phyloP scores from a whole-genome alignment of 2,113 vertebrate genomes.

The Eleginops maclovinus region DNA sequence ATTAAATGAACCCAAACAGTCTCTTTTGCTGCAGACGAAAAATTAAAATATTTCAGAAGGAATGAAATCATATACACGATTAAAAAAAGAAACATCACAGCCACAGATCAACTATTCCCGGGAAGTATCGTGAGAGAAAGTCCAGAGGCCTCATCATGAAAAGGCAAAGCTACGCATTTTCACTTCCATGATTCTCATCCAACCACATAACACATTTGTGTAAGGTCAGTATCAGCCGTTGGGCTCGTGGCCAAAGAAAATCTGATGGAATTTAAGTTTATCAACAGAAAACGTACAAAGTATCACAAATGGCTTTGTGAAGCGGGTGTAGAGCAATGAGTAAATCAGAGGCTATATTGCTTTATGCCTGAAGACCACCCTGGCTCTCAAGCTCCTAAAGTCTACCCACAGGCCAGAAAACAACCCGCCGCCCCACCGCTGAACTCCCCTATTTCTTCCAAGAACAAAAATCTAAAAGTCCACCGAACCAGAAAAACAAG shows the following conservation, averaged over 20 bases:
- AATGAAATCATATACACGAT: constrained; percentile 55
- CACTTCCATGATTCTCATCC: constrained; percentile 70
- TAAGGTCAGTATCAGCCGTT: constrained; percentile 80
- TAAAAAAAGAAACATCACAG: constrained; percentile 47
- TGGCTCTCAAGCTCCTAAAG: constrained; percentile 71
- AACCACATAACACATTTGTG: constrained; percentile 74
- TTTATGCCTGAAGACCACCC: constrained; percentile 86
- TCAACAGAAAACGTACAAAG: constrained; percentile 86
- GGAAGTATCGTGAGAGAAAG: constrained; percentile 71
- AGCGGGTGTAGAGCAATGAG: constrained; percentile 60
- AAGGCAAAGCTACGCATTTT: constrained; percentile 78
- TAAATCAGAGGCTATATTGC: constrained; percentile 81
- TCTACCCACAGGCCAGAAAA: constrained; percentile 72
- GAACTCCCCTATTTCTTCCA: constrained; percentile 41
- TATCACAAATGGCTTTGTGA: constrained; percentile 80
- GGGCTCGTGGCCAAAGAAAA: constrained; percentile 87
- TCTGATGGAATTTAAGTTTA: constrained; percentile 86
- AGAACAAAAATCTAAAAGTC: constrained; percentile 50
- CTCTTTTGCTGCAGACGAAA: constrained; percentile 33
- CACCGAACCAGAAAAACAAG: constrained; percentile 54
- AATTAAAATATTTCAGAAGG: constrained; percentile 47
- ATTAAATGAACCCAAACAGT: constrained; percentile 61
- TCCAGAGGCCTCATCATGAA: constrained; percentile 75
- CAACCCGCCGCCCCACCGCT: constrained; percentile 47
- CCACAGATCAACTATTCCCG: constrained; percentile 35